These are phyloP conservation scores for Ovibos moschatus DNA, from an alignment of 2,113 vertebrate species.

Conservation along the genomic window DNA sequence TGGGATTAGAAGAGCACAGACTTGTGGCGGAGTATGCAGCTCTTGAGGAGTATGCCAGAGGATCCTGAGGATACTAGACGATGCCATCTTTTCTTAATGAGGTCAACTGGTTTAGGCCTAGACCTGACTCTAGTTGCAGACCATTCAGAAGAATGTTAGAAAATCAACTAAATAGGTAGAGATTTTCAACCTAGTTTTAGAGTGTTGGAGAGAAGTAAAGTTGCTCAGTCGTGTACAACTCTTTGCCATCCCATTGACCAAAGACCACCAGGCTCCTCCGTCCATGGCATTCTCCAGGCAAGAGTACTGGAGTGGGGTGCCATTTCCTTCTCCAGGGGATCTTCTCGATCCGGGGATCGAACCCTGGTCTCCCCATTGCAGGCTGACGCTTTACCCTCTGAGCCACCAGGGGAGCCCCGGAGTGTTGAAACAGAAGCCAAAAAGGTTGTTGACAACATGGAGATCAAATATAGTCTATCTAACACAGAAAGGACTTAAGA, in stretches of 20 bases:
- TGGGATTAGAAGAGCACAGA: no score
- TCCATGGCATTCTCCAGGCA: neutral
- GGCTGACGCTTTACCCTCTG: neutral
- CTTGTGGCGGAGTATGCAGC: fast-evolving
- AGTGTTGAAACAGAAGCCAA: neutral
- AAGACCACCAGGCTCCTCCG: neutral
- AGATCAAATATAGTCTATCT: neutral
- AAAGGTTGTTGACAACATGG: neutral
- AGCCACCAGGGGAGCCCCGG: neutral
- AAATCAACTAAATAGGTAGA: neutral
- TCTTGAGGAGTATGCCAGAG: neutral
- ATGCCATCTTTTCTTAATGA: neutral
- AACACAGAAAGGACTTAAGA: neutral
- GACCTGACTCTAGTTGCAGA: neutral
- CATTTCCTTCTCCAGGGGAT: neutral
- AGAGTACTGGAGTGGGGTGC: neutral
- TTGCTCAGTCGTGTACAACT: neutral
- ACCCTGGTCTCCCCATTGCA: neutral
- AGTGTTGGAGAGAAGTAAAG: neutral
- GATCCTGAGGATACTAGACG: neutral
- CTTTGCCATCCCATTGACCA: neutral
- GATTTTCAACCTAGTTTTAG: neutral
- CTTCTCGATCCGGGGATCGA: neutral
- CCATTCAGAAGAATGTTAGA: neutral
- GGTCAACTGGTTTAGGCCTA: neutral